Conservation (phyloP, 2,888 invertebrate genomes). For the Hymenopus coronatus region DNA sequence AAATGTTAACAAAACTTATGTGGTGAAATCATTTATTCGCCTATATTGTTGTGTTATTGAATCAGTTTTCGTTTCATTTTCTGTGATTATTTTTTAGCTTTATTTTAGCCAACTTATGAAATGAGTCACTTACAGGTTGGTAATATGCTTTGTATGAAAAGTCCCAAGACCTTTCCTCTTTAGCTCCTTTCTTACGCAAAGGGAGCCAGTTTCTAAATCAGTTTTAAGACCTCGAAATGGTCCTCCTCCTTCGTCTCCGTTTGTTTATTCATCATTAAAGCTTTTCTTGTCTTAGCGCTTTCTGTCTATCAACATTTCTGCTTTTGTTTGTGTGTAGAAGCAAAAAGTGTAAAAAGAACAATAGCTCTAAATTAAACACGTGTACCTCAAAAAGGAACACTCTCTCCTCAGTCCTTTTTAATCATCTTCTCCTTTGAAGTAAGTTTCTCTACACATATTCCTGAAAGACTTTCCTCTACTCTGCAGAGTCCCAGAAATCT, state of each 20-base stretch:
- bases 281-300: not conserved
- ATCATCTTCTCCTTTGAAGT: not conserved
- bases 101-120: too few relatives aligned
- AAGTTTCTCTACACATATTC: too few relatives aligned
- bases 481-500: too few relatives aligned
- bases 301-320: not conserved
- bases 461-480: too few relatives aligned
- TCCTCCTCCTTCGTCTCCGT: not conserved
- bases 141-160: not conserved
- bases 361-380: not conserved
- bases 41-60: too few relatives aligned
- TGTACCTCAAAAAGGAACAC: not conserved
- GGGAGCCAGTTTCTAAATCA: not conserved
- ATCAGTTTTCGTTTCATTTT: too few relatives aligned
- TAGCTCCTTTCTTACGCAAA: too few relatives aligned
- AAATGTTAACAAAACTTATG: too few relatives aligned
- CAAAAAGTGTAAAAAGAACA: not conserved
- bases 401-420: not conserved
- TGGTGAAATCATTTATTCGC: too few relatives aligned
- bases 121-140: too few relatives aligned
- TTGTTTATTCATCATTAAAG: not conserved
- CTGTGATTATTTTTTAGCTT: too few relatives aligned
- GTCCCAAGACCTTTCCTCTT: not conserved
- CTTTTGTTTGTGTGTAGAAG: not conserved
- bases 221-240: not conserved